Evolutionary conservation across 2,888 invertebrate genomes (phyloP), one percentile per base, ranked within the genome.

Genomic region (Agriopis marginaria): DNA sequence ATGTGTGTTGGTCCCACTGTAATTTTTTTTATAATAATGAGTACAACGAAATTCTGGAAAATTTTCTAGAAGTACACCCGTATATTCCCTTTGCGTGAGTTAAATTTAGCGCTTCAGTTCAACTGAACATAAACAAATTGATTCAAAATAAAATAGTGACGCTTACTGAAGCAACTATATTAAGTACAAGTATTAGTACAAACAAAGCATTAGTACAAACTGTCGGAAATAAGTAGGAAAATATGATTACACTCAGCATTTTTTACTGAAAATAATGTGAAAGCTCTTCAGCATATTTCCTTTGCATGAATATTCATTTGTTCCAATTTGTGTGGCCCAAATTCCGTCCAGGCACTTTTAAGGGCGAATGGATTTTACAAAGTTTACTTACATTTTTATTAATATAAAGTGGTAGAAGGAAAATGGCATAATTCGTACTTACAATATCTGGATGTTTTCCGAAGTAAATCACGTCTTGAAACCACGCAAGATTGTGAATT

Each of bases 381-480:
- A 59, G 59, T 63, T 66, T 66, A 59, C 58, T 58, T 63, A 61
- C 47, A 59, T 63, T 69, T 70, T 40, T 63, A 66, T 70, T 70
- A 63, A 62, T 55, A 58, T 40, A 45, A 60, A 59, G 45, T 66
- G 65, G 61, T 50, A 40, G 14, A 51, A n/a, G 42, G 17, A 51
- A 49, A 61, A 6, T 51, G 61, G 23, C 50, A 54, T 67, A 50
- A 61, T 74, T 63, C 11, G 11, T 63, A 86, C 88, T 86, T 82
- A 88, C 87, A 79, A 76, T 65, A 72, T 72, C 58, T 62, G 61
- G 55, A 42, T 60, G 70, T 74, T 73, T 82, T 79, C 84, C 80
- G 74, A 83, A 83, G 89, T 79, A 90, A 86, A 83, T 87, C 91
- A 92, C 89, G 86, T 86, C 92, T 93, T 92, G 89, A 79, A 66